Evolutionary conservation across 1,140 invertebrate species (phyloP), one percentile per base, ranked within the genome.

Genomic region (Aphelenchoides avenae): DNA sequence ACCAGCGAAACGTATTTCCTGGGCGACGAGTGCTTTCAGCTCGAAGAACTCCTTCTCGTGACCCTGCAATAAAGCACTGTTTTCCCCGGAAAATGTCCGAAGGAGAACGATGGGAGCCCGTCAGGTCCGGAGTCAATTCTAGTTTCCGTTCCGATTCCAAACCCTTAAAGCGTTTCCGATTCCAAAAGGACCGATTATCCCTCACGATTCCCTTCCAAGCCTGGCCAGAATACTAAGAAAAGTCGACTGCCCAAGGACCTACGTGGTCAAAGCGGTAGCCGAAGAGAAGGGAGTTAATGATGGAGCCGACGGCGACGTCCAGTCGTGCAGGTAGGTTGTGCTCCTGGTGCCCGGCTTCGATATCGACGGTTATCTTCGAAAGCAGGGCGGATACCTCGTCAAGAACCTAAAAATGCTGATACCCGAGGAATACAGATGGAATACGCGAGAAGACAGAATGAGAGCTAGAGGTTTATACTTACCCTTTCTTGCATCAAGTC

Each of bases 401-500:
- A 13, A 54, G 2, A 29, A 52, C 46, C 50, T 52, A 29, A 52
- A 15, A 57, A 57, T 22, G 7, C 13, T 43, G 5, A 6, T 52
- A 1, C 22, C 11, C 2, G 1, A 1, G 1, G 5, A 55, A 15
- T 13, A 55, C 13, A 46, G 2, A 1, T n/a, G n/a, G n/a, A n/a
- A n/a, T n/a, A n/a, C n/a, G n/a, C n/a, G n/a, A n/a, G n/a, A n/a
- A n/a, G n/a, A n/a, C n/a, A n/a, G n/a, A n/a, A n/a, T n/a, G n/a
- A n/a, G n/a, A n/a, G n/a, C n/a, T n/a, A n/a, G n/a, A n/a, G n/a
- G 39, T 13, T 13, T 31, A 15, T 18, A 53, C 48, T 1, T 5
- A 52, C 50, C 30, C 48, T 22, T 53, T 53, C 49, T 52, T 52
- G 50, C 51, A 53, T 53, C 15, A 53, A 36, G 30, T 60, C 59